Conservation (phyloP, 2,888 invertebrate species). For the Belgica antarctica region DNA sequence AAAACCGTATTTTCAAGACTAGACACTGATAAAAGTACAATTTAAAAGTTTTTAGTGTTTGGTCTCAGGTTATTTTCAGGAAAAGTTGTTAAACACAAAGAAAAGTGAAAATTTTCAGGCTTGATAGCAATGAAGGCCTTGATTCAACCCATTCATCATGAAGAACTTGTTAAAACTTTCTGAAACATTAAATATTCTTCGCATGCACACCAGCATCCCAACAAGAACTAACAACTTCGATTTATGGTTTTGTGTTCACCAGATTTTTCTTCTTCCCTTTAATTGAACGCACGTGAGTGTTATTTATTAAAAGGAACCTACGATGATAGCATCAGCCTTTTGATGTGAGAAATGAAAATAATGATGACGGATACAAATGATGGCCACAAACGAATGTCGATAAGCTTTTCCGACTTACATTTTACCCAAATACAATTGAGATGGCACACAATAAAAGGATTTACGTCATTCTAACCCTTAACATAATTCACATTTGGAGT, state of each 20-base stretch:
- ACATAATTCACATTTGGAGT: conserved; percentile 20
- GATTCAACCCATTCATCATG: not conserved
- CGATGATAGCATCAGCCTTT: not conserved
- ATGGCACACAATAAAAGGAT: conserved; percentile 1
- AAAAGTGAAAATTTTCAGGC: not conserved
- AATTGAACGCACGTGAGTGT: not conserved
- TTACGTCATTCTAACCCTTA: conserved; percentile 18
- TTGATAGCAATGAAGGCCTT: too few species aligned
- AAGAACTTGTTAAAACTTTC: conserved; percentile 15
- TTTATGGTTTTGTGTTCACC: not conserved
- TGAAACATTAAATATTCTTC: conserved; percentile 2
- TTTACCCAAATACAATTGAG: not conserved
- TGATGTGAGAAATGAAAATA: too few species aligned
- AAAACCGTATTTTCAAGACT: too few species aligned
- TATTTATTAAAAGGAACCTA: not conserved
- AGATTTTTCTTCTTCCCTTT: not conserved
- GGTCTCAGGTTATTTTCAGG: too few species aligned
- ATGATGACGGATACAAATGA: too few species aligned
- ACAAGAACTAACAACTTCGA: not conserved
- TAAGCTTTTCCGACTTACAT: not conserved
- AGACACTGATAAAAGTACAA: too few species aligned
- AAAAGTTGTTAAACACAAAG: too few species aligned
- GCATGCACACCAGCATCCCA: not conserved
- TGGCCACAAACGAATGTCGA: too few species aligned
- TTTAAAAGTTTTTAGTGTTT: too few species aligned